Evolutionary conservation across 2,797 vertebrate species (phyloP), one percentile per base, ranked within the genome.

Genomic region (Trachops cirrhosus): DNA sequence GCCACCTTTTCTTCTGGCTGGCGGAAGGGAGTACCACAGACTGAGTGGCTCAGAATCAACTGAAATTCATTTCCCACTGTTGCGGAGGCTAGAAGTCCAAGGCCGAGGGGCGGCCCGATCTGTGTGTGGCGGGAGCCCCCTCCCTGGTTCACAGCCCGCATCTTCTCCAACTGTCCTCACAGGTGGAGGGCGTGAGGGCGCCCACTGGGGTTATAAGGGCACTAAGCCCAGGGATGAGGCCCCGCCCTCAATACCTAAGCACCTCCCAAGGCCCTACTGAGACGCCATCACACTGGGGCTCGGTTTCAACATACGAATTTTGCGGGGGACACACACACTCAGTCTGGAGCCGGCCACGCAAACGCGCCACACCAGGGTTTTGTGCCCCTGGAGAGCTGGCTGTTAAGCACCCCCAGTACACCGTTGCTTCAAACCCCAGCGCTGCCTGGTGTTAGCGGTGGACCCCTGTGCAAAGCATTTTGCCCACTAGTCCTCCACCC

Each of bases 211-310:
- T 48, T 46, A 62, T 2, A 52, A 41, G 29, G 26, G 46, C 48
- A 68, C 6, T 44, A n/a, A 54, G n/a, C 37, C 29, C 48, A 44
- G n/a, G 52, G 26, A n/a, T 6, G 21, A 68, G 21, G 74, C 12
- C 11, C 29, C 14, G 29, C 21, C 34, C 9, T 68, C 32, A 0
- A 0, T 32, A 39, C 34, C 29, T n/a, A 32, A 50, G 24, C 19
- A 18, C 2, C 41, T 50, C 41, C 68, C 44, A n/a, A 64, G 79
- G 44, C 34, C 54, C 26, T 19, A n/a, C 44, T 14, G n/a, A 41
- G 1, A 18, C 16, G 24, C 6, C 52, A 41, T 19, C 19, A 0
- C 79, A 18, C 0, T 48, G 9, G 29, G 4, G 4, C 46, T 18
- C 32, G 26, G 52, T 19, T 91, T 73, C 67, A 48, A 14, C 68